phyloP scores from a whole-genome alignment of 1,140 invertebrate species.

The Drosophila tropicalis region DNA sequence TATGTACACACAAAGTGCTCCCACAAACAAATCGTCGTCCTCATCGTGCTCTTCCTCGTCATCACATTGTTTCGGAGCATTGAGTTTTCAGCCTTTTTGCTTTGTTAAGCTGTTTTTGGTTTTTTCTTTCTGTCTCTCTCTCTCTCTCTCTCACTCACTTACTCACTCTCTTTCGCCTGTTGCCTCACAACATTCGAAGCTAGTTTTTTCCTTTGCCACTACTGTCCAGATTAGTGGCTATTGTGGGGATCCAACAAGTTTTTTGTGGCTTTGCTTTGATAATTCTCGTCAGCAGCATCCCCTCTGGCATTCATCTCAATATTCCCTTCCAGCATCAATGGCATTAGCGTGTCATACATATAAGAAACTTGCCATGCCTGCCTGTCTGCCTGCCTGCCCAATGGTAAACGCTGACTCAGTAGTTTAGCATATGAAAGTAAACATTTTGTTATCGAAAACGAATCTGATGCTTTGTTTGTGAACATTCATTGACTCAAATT shows the following conservation, averaged over 20 bases:
- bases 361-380: conserved; percentile 18
- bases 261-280: conserved; percentile 52
- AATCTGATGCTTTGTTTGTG: not conserved
- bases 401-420: not conserved
- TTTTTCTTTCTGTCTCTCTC: not conserved
- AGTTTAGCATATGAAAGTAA: not conserved
- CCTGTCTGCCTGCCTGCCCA: not conserved
- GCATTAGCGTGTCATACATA: conserved; percentile 52
- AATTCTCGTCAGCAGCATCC: conserved; percentile 33
- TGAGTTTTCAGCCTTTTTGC: conserved; percentile 14
- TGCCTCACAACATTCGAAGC: not conserved
- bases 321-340: conserved; percentile 25
- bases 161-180: not conserved
- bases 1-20: not conserved
- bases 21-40: not conserved
- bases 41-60: not conserved
- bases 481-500: not conserved
- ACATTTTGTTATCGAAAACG: not conserved
- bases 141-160: too few species aligned
- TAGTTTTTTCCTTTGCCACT: not conserved
- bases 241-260: conserved; percentile 35
- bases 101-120: not conserved
- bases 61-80: conserved; percentile 7
- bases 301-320: not conserved
- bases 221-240: conserved; percentile 41